Evolutionary conservation across 2,888 invertebrate species (phyloP).

Genomic region (Nomada fucata): DNA sequence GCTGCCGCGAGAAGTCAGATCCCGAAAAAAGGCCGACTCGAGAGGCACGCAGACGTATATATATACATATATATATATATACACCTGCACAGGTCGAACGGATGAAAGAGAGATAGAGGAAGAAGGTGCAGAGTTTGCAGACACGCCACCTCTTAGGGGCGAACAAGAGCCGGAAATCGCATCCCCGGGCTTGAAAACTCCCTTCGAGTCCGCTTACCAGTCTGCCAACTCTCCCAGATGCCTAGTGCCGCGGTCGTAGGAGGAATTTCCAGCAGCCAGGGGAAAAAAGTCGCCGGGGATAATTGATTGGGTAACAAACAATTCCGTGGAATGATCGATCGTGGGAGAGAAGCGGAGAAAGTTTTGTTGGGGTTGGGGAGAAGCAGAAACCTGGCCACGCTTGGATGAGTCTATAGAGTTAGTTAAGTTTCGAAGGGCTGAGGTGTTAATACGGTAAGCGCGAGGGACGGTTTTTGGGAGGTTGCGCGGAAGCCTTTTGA

Average conservation of each 20-base stretch:
- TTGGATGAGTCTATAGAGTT: slow-evolving; percentile 7
- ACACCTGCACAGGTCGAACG: slow-evolving; percentile 5
- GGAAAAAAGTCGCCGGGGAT: slow-evolving; percentile 14
- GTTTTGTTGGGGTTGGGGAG: not conserved
- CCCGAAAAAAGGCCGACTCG: slow-evolving; percentile 34
- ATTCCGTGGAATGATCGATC: slow-evolving; percentile 31
- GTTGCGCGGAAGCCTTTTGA: not conserved
- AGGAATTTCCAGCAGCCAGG: slow-evolving; percentile 16
- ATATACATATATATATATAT: not conserved
- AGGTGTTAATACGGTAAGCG: slow-evolving; percentile 9
- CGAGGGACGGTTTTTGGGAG: not conserved
- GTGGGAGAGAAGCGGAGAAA: not conserved
- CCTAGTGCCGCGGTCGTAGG: not conserved
- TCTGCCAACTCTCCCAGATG: slow-evolving; percentile 43
- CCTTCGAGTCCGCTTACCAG: slow-evolving; percentile 35
- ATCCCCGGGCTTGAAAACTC: slow-evolving; percentile 65
- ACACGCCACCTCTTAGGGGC: slow-evolving; percentile 45
- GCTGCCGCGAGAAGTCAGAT: slow-evolving; percentile 57
- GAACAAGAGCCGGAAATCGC: slow-evolving; percentile 66
- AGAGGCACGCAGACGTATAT: slow-evolving; percentile 5
- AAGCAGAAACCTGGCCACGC: slow-evolving; percentile 1
- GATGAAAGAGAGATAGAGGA: not conserved
- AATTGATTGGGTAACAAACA: slow-evolving; percentile 49
- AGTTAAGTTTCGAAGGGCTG: not conserved
- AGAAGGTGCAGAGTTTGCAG: slow-evolving; percentile 41